Conservation (phyloP, 2,113 vertebrate genomes). For the Himantopus leucocephalus region DNA sequence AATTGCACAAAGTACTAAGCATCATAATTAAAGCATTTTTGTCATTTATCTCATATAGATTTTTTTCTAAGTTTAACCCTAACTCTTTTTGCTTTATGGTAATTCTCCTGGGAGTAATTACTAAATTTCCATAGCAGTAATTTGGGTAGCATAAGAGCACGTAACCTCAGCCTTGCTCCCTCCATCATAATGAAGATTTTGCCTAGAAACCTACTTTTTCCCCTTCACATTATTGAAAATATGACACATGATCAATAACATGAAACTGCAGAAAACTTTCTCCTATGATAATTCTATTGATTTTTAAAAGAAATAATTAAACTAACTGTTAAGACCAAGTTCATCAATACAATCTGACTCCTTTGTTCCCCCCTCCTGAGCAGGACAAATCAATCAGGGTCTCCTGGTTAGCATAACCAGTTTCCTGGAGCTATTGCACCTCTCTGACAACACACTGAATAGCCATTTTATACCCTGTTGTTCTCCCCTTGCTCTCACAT, state of each 20-base stretch:
- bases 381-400: neutral
- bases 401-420: neutral
- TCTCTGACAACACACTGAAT: neutral
- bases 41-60: neutral
- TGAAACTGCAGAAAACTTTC: slow-evolving; percentile 24
- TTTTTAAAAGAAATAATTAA: slow-evolving; percentile 45
- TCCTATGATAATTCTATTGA: slow-evolving; percentile 30
- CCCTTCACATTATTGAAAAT: neutral
- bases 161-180: neutral
- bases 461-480: neutral
- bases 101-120: neutral
- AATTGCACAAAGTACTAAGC: neutral
- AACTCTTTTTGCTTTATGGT: neutral
- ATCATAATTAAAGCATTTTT: neutral
- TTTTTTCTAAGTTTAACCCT: neutral
- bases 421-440: neutral
- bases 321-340: neutral
- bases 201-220: neutral
- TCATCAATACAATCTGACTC: neutral
- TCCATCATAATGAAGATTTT: neutral
- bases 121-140: neutral
- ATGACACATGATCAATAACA: slow-evolving; percentile 20
- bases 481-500: neutral
- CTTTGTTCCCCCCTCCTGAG: neutral
- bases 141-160: neutral